Base-by-base conservation (phyloP, 2,113 vertebrate genomes). In the Takifugu flavidus region DNA sequence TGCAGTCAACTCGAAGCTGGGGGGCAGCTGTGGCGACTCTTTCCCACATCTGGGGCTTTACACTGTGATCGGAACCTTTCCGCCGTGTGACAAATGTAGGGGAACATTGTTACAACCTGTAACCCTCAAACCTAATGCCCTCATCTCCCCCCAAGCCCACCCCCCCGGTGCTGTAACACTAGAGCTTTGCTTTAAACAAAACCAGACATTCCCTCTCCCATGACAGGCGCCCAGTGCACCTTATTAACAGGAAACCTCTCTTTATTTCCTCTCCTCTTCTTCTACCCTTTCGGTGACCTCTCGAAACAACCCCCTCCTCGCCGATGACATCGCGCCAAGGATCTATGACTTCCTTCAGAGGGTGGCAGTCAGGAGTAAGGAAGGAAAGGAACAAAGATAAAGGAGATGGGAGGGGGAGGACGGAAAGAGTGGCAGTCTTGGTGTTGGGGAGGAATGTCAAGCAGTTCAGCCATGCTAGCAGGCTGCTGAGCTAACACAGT, bases 211-310 rank as follows among this genome's bases (percentile, higher is more conserved):
- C 74, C 43, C 15, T 55, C 80, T 82, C 70, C 74, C 74, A 77
- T 78, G 80, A 59, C 59, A 67, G 79, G 73, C 75, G 77, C 79
- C 83, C 72, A 67, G 77, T 60, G 64, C 78, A 85, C 78, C 78
- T 86, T 80, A 70, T 90, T 91, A 86, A 89, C 87, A 91, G 90
- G 89, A 92, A 92, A 91, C 74, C 82, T 79, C 85, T 86, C 88
- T 91, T 90, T 90, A 88, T 89, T 90, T 88, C 86, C 84, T 67
- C 67, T 75, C 67, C 81, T 83, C 82, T 88, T 25, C 84, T 75
- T 87, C 82, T 87, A 78, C 82, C 70, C 81, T 75, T 72, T 78
- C 79, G 78, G 65, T 62, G 69, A 75, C 69, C 77, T 39, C 52
- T 57, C 51, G 20, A 20, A 20, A 20, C 50, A 5, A n/a, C 49